These are phyloP conservation scores for Anthrax anthrax DNA, from an alignment of 2,888 invertebrate species.

Conservation along the genomic window DNA sequence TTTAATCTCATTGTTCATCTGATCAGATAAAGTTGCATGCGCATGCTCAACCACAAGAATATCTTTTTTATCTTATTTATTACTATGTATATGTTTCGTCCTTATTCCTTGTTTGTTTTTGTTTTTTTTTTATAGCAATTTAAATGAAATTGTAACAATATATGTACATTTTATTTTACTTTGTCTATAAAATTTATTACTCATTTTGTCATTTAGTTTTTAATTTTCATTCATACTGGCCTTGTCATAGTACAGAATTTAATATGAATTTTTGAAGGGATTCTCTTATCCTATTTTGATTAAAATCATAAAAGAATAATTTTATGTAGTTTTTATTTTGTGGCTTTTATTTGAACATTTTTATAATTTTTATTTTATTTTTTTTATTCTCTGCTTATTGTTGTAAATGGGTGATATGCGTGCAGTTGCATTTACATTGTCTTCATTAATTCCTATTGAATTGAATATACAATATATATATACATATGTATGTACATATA, in stretches of 20 bases:
- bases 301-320: not conserved
- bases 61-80: too few relatives aligned
- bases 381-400: too few relatives aligned
- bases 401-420: conserved; percentile 1
- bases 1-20: not conserved
- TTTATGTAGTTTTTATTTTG: not conserved
- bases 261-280: not conserved
- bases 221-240: not conserved
- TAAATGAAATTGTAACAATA: too few relatives aligned
- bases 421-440: too few relatives aligned
- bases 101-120: too few relatives aligned
- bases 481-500: too few relatives aligned
- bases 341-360: not conserved
- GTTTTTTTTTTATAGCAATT: too few relatives aligned
- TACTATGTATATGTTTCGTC: too few relatives aligned
- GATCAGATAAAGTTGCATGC: conserved; percentile 9
- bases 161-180: too few relatives aligned
- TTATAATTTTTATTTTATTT: too few relatives aligned
- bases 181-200: too few relatives aligned
- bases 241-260: not conserved
- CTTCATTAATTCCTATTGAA: not conserved
- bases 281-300: not conserved
- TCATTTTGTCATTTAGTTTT: not conserved
- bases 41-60: conserved; percentile 5
- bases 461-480: too few relatives aligned